These are phyloP conservation scores for Sebastes flavidus DNA, from an alignment of 2,797 vertebrate species.

Conservation along the genomic window DNA sequence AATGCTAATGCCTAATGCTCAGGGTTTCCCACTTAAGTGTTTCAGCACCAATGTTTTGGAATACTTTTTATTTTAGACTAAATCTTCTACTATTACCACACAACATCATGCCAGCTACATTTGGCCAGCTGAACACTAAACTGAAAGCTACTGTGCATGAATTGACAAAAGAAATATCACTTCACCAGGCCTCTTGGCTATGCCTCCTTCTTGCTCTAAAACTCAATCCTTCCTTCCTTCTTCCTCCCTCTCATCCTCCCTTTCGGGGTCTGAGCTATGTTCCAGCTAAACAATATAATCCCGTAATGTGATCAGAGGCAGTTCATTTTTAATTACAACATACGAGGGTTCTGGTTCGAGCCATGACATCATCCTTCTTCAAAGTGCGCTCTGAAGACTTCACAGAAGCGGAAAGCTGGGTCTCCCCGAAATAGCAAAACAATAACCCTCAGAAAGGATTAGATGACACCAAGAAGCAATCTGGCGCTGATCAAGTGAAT, in stretches of 20 bases:
- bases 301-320: constrained; percentile 59
- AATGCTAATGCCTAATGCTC: not conserved
- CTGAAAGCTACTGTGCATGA: not conserved
- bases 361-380: constrained; percentile 64
- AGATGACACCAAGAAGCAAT: constrained; percentile 65
- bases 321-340: constrained; percentile 67
- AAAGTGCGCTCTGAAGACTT: constrained; percentile 41
- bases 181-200: not conserved
- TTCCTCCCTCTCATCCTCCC: not conserved
- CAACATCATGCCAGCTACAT: not conserved
- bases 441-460: constrained; percentile 66
- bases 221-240: not conserved
- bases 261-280: constrained; percentile 21
- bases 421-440: constrained; percentile 63
- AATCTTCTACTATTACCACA: not conserved
- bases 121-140: not conserved
- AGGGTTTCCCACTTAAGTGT: not conserved
- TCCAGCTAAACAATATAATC: constrained; percentile 42
- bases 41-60: not conserved
- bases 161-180: not conserved
- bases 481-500: constrained; percentile 62
- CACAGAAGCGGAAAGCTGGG: constrained; percentile 5
- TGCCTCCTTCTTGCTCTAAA: not conserved
- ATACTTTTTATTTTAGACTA: not conserved
- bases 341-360: constrained; percentile 37